phyloP scores from a whole-genome alignment of 2,888 invertebrate genomes.

The Furcula furcula region DNA sequence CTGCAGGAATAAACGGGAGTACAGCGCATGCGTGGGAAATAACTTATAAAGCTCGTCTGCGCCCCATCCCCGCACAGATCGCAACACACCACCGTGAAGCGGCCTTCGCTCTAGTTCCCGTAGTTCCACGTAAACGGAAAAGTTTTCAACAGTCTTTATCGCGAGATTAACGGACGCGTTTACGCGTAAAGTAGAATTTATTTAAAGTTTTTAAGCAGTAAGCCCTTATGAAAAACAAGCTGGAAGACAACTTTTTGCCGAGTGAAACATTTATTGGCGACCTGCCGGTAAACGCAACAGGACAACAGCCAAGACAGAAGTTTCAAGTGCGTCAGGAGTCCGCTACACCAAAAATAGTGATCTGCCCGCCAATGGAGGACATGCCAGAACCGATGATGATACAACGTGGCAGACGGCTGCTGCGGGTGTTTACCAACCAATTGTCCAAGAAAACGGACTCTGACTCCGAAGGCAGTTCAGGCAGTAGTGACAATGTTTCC shows the following conservation, averaged over 20 bases:
- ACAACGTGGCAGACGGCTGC: constrained; percentile 83
- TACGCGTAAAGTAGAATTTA: no score
- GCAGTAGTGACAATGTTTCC: constrained; percentile 71
- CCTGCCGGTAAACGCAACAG: constrained; percentile 49
- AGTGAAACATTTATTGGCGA: constrained; percentile 61
- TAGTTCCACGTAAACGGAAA: constrained; percentile 40
- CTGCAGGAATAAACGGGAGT: constrained; percentile 34
- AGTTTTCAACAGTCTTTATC: constrained; percentile 50
- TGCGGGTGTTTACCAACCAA: constrained; percentile 84
- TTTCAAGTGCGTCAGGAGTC: constrained; percentile 51
- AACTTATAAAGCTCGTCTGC: constrained; percentile 49
- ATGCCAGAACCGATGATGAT: constrained; percentile 81
- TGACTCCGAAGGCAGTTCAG: constrained; percentile 68
- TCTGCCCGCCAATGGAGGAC: constrained; percentile 74
- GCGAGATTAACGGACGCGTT: no score
- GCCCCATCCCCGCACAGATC: constrained; percentile 51
- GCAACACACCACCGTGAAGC: constrained; percentile 47
- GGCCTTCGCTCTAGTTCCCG: constrained; percentile 37
- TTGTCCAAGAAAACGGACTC: constrained; percentile 78
- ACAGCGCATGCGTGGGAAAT: constrained; percentile 57
- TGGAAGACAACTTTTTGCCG: constrained; percentile 53
- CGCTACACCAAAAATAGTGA: constrained; percentile 69
- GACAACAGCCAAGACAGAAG: constrained; percentile 45
- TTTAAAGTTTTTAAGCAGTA: constrained; percentile 37
- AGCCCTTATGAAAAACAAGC: constrained; percentile 68